Evolutionary conservation across 2,113 vertebrate species (phyloP), one percentile per base, ranked within the genome.

Genomic region (Amazona vittata): DNA sequence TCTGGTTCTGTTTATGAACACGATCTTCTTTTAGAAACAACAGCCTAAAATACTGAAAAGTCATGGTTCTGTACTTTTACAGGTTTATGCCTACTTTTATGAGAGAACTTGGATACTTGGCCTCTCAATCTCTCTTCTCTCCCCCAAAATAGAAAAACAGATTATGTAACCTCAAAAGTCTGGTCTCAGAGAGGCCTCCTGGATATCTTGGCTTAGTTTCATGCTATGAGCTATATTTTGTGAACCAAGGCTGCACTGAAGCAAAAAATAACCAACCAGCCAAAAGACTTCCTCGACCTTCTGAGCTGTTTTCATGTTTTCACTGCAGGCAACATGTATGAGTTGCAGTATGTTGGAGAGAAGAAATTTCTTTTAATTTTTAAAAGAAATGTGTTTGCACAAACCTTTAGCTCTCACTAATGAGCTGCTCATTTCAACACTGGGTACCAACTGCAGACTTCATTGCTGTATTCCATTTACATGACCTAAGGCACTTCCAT

Each of bases 201-300:
- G 77, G 62, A 86, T 26, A 1, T 49, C 47, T 76, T 87, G 73
- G 46, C 89, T 59, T 14, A 6, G 53, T 79, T 91, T 65, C 7
- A 5, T 73, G 90, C 79, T 81, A 12, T 76, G 60, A 94, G 78
- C 67, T 89, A 0, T 21, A 9, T 85, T 76, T 76, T 89, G 81
- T 78, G 83, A 90, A 67, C 69, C 1, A 2, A 64, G 60, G 55
- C 62, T 94, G 26, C 35, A 47, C n/a, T 64, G 77, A 73, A 75
- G 44, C 83, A 93, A 96, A 94, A 94, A 96, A 89, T 44, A 78
- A 46, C 52, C 59, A 80, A 50, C 43, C 69, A 78, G 33, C 64
- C 65, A 76, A 82, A 47, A 60, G 77, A 50, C 35, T 93, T 65
- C 53, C 53, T 75, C 5, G 12, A 79, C 86, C 89, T 89, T 69